Base-by-base conservation (phyloP, 2,797 vertebrate species). In the Loriculus beryllinus region DNA sequence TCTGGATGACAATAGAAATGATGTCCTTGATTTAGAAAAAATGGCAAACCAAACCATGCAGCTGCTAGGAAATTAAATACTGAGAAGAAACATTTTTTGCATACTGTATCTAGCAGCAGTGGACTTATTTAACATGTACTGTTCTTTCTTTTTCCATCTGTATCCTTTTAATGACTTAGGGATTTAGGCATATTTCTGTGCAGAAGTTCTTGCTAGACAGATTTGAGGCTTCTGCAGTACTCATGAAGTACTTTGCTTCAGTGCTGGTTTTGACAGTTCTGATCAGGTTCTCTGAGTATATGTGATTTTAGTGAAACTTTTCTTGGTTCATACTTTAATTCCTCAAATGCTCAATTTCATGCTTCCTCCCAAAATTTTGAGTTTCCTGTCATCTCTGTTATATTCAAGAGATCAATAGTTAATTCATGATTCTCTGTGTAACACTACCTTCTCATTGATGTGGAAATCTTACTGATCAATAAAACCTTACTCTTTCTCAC, bases 1-100 rank as follows among this genome's bases (percentile, higher is more conserved):
- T 78, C 51, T 84, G 48, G 5, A 49, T 88, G 47, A 54, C 23
- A 67, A 45, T 15, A 90, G 64, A 86, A 78, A 42, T 9, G 0
- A 57, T 88, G 35, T 16, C 37, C 42, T 82, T 92, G 68, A 47
- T 87, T 59, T 83, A 76, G 60, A 14, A 88, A 64, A 83, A 31
- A 31, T 21, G 40, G 43, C 54, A 51, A 86, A n/a, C 20, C 14
- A 29, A 79, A 54, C 35, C 7, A 17, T 35, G 79, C 47, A 88
- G 37, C 43, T 59, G 13, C 1, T 14, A 82, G 54, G 11, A 71
- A 78, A 37, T 29, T 17, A 81, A 75, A 81, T 54, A 67, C 8
- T 17, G 22, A 68, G 52, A 56, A 6, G 14, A 67, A 14, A 14
- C 5, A 0, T 3, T 21, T 69, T 54, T 68, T 10, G 37, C 2